A percentile compares a stretch with the other conserved stretches of the same genome.
phyloP scores from a whole-genome alignment of 2,113 vertebrate genomes.

The Micronisus gabar region DNA sequence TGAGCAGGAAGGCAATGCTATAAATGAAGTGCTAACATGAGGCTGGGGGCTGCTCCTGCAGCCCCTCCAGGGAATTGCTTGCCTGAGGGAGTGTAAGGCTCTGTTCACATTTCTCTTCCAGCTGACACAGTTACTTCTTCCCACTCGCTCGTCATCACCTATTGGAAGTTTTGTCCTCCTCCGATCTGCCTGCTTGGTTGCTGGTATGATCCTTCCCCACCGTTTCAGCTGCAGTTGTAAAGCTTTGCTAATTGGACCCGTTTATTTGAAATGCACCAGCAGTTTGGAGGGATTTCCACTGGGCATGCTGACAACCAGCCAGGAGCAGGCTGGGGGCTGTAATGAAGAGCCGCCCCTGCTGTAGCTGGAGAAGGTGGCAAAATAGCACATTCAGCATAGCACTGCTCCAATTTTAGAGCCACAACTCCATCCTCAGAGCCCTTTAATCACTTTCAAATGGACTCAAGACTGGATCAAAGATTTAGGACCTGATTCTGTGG shows the following conservation, averaged over 20 bases:
- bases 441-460: neutral
- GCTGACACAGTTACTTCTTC: neutral
- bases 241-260: neutral
- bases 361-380: neutral
- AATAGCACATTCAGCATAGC: neutral
- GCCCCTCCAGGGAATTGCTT: neutral
- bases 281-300: neutral
- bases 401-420: neutral
- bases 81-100: neutral
- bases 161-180: neutral
- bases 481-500: neutral
- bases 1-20: neutral
- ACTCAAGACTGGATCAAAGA: neutral
- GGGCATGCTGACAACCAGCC: neutral
- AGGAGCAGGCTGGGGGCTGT: neutral
- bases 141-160: neutral
- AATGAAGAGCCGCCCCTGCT: neutral
- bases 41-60: neutral
- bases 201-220: neutral
- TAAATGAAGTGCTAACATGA: conserved; percentile 15
- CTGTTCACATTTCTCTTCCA: neutral
- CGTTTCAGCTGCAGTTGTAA: neutral
- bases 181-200: neutral
- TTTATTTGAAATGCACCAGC: neutral
- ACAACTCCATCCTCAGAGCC: neutral